A percentile compares a stretch with the other conserved stretches of the same genome.
phyloP scores from a whole-genome alignment of 2,797 vertebrate genomes.

The Mycteria americana region DNA sequence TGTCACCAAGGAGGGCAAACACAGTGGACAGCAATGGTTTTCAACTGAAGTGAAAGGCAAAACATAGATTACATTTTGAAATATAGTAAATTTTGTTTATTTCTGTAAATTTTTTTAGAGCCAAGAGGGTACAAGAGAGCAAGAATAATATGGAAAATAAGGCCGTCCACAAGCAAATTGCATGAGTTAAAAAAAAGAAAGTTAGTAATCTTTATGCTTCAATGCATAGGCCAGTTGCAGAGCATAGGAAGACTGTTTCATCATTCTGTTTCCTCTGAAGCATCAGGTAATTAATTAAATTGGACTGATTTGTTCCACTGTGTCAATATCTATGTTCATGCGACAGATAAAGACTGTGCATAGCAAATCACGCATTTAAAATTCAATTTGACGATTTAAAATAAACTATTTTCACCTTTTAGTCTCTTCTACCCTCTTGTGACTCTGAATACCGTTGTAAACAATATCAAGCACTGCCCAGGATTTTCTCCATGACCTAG shows the following conservation, averaged over 20 bases:
- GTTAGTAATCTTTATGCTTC: background rate
- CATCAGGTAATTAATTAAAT: background rate
- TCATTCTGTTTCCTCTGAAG: background rate
- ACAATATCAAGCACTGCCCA: background rate
- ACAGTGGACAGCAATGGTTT: background rate
- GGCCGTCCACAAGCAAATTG: background rate
- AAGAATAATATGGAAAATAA: background rate
- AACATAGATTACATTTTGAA: background rate
- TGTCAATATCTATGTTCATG: background rate
- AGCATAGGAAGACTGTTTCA: background rate
- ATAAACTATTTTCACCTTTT: background rate
- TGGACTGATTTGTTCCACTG: slow-evolving; percentile 14
- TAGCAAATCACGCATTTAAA: background rate
- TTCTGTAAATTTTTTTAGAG: background rate
- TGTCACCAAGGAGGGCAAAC: background rate
- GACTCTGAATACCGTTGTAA: background rate
- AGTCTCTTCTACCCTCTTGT: background rate
- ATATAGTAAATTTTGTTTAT: background rate
- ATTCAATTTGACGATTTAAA: background rate
- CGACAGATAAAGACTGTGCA: background rate
- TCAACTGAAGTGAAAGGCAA: background rate
- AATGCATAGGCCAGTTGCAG: background rate
- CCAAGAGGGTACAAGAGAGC: background rate
- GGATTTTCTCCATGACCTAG: background rate
- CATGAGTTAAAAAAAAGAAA: background rate